These are phyloP conservation scores for Haliaeetus leucogaster DNA, from an alignment of 2,113 vertebrate species.

Conservation along the genomic window DNA sequence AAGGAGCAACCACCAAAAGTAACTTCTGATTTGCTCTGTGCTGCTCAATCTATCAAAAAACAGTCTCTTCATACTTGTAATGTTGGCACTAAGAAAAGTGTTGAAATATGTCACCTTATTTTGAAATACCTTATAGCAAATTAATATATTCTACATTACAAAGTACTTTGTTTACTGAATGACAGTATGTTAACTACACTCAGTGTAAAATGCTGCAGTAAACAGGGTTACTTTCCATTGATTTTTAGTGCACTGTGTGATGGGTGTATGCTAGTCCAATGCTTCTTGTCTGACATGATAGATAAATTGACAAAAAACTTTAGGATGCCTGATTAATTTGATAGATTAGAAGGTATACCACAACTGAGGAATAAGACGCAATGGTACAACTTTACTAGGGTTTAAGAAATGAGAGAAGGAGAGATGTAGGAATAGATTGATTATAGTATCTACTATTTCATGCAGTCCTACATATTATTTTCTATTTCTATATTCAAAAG, in stretches of 20 bases:
- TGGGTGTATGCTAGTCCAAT: background rate
- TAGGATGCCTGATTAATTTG: conserved; percentile 35
- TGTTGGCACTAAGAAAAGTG: background rate
- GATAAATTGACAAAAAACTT: conserved; percentile 26
- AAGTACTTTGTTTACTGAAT: conserved; percentile 55
- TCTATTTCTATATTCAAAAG: background rate
- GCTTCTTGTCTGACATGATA: conserved; percentile 12
- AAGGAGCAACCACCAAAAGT: conserved; percentile 65
- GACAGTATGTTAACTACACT: background rate
- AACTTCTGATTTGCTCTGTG: conserved; percentile 61
- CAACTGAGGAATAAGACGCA: background rate
- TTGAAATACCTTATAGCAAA: conserved; percentile 47
- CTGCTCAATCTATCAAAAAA: conserved; percentile 57
- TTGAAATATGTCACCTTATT: conserved; percentile 41
- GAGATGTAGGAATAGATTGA: background rate
- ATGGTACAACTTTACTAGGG: background rate
- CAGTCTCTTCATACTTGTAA: conserved; percentile 9
- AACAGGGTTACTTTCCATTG: conserved; percentile 17
- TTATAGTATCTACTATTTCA: background rate
- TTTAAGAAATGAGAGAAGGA: background rate
- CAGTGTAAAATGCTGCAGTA: conserved; percentile 33
- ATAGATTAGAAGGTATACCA: conserved; percentile 8
- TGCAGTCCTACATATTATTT: background rate
- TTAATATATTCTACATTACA: conserved; percentile 47
- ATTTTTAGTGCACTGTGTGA: conserved; percentile 7